Percentiles rank a stretch among this genome's conserved stretches.
Evolutionary conservation across 2,888 invertebrate species (phyloP).

Genomic region (Apamea epomidion): DNA sequence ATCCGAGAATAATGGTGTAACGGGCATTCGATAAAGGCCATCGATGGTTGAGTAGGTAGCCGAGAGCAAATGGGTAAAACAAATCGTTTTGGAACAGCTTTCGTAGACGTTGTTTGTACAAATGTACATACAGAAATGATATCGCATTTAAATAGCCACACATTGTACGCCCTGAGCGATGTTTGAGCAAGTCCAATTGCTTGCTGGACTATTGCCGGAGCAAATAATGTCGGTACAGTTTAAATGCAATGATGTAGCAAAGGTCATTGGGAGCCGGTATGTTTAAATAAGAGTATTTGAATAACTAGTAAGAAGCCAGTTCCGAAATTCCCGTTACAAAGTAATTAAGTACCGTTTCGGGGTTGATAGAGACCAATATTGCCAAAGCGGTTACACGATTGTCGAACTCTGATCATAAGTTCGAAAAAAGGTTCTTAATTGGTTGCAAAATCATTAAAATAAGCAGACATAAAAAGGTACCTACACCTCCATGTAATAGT

Average conservation of each 20-base stretch:
- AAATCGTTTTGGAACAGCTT: slow-evolving; percentile 41
- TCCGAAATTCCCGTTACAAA: slow-evolving; percentile 48
- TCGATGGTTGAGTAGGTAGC: slow-evolving; percentile 16
- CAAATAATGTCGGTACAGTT: slow-evolving; percentile 64
- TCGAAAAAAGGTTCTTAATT: background rate
- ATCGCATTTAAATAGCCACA: slow-evolving; percentile 52
- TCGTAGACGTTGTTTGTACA: slow-evolving; percentile 33
- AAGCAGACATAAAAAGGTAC: background rate
- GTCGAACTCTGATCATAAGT: background rate
- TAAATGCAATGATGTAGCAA: slow-evolving; percentile 60
- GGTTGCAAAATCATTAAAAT: background rate
- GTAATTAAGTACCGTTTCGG: slow-evolving; percentile 41
- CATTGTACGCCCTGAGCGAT: slow-evolving; percentile 42
- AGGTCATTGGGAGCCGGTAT: slow-evolving; percentile 42
- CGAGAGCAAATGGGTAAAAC: slow-evolving; percentile 41
- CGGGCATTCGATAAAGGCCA: slow-evolving; percentile 47
- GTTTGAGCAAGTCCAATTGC: slow-evolving; percentile 56
- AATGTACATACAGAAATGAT: slow-evolving; percentile 37
- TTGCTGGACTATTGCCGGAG: slow-evolving; percentile 63
- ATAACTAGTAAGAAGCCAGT: slow-evolving; percentile 35
- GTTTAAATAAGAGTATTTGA: slow-evolving; percentile 50
- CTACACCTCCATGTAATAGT: background rate
- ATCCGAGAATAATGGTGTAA: slow-evolving; percentile 59
- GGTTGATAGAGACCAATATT: slow-evolving; percentile 18
- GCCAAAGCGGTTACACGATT: background rate